Evolutionary conservation across 1,140 invertebrate species (phyloP).

Genomic region (Drosophila sulfurigaster): DNA sequence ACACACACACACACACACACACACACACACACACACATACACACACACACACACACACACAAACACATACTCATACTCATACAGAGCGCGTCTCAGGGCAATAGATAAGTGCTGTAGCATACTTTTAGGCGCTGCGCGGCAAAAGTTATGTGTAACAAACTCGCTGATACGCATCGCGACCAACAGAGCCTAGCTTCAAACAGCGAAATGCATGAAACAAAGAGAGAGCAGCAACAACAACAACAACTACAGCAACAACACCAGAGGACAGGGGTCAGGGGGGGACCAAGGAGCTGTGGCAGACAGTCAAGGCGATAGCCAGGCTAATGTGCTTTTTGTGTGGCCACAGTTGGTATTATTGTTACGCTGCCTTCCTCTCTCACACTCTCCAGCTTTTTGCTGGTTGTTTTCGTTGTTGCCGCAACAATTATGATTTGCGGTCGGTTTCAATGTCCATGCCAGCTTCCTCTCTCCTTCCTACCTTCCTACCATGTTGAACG

Average conservation of each 20-base stretch:
- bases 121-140: constrained; percentile 45
- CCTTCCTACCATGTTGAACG: not conserved
- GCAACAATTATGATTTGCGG: constrained; percentile 80
- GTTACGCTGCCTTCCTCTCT: constrained; percentile 2
- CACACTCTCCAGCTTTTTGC: constrained; percentile 7
- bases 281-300: not conserved
- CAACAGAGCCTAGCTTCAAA: constrained; percentile 26
- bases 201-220: constrained; percentile 60
- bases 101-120: constrained; percentile 54
- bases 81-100: constrained; percentile 33
- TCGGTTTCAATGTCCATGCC: constrained; percentile 38
- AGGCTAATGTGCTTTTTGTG: constrained; percentile 71
- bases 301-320: constrained; percentile 47
- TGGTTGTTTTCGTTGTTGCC: constrained; percentile 48
- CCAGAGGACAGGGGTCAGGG: not conserved
- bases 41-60: not conserved
- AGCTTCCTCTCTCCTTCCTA: not conserved
- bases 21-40: not conserved
- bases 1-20: too few species aligned
- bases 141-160: constrained; percentile 51
- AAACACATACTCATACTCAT: too few species aligned
- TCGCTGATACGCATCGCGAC: constrained; percentile 61
- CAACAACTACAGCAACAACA: not conserved
- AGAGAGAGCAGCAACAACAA: constrained; percentile 53
- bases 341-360: constrained; percentile 61